These are phyloP conservation scores for Callitettix versicolor DNA, from an alignment of 1,140 invertebrate genomes.

Conservation along the genomic window DNA sequence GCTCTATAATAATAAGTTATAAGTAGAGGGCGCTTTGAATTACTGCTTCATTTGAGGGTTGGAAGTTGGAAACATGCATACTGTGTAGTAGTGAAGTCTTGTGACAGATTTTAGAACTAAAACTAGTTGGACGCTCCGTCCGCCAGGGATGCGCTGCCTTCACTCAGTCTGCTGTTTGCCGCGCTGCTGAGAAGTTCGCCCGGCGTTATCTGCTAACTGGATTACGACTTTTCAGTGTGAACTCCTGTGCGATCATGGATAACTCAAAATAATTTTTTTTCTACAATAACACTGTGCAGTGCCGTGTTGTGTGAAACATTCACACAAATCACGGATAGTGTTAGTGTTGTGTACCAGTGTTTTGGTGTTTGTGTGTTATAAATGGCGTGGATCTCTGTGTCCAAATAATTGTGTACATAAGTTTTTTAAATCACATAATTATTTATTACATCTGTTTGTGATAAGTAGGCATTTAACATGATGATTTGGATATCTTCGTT, in stretches of 20 bases:
- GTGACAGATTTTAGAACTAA: slow-evolving; percentile 5
- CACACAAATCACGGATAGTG: neutral
- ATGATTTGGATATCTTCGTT: slow-evolving; percentile 33
- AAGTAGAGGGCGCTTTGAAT: neutral
- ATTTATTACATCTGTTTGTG: neutral
- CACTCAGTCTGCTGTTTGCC: slow-evolving; percentile 1
- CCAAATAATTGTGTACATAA: slow-evolving; percentile 1
- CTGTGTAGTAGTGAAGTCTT: slow-evolving; percentile 1
- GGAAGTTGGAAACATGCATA: neutral
- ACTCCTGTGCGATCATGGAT: slow-evolving; percentile 7
- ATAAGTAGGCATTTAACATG: neutral
- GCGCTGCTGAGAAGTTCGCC: neutral
- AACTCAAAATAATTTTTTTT: neutral
- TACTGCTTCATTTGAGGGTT: neutral
- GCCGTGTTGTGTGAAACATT: neutral
- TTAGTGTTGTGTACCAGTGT: neutral
- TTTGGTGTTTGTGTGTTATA: slow-evolving; percentile 1
- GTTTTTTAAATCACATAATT: neutral
- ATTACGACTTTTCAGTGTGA: neutral
- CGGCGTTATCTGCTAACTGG: neutral
- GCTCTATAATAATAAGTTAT: neutral
- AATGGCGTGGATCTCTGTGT: neutral
- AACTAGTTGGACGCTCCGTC: neutral
- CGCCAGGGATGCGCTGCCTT: slow-evolving; percentile 1
- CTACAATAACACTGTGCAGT: neutral